These are phyloP conservation scores for Oligia latruncula DNA, from an alignment of 2,888 invertebrate species.

Conservation along the genomic window DNA sequence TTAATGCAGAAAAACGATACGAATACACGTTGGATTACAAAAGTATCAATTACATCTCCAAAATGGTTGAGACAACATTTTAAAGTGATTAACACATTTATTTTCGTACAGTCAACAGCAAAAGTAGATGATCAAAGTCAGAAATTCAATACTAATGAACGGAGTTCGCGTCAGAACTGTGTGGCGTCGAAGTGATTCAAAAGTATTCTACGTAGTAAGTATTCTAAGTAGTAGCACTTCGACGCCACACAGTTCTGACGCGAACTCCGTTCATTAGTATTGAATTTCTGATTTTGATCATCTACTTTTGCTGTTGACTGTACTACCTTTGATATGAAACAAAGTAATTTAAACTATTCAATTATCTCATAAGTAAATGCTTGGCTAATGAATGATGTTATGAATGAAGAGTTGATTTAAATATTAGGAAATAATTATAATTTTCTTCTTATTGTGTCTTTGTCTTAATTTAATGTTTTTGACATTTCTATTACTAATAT, in stretches of 20 bases:
- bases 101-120: no score
- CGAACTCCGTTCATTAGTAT: no score
- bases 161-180: no score
- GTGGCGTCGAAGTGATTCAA: no score
- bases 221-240: no score
- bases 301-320: no score
- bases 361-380: background rate
- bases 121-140: no score
- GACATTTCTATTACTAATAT: background rate
- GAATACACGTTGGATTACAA: no score
- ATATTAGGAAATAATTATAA: background rate
- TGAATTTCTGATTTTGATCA: no score
- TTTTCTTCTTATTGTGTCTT: background rate
- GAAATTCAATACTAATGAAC: no score
- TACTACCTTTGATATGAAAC: conserved; percentile 60
- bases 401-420: background rate
- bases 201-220: no score
- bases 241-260: no score
- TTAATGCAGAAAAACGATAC: background rate
- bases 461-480: background rate
- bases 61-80: conserved; percentile 16
- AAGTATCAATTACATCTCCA: conserved; percentile 24
- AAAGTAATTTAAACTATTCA: conserved; percentile 1
- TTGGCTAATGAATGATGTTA: background rate
- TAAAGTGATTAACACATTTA: conserved; percentile 46